Percentiles rank a stretch among this genome's conserved stretches.
phyloP scores from a whole-genome alignment of 2,888 invertebrate genomes.

The Hirtodrosophila alboralis region DNA sequence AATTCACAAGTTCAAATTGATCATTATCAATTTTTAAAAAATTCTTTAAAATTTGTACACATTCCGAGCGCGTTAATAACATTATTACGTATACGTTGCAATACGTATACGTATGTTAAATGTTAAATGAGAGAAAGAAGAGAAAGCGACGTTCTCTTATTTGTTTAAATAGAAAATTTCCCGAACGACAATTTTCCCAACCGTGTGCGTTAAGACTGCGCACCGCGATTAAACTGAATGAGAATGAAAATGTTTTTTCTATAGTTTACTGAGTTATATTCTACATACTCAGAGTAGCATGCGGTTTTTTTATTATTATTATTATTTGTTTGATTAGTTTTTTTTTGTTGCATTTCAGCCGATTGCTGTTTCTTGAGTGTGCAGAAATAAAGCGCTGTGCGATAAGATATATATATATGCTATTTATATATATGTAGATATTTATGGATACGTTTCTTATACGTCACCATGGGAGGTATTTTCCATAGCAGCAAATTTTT shows the following conservation, averaged over 20 bases:
- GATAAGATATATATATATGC: slow-evolving; percentile 27
- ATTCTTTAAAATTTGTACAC: slow-evolving; percentile 61
- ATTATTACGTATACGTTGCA: slow-evolving; percentile 45
- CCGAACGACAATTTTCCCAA: slow-evolving; percentile 32
- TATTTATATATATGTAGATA: slow-evolving; percentile 1
- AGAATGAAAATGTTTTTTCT: slow-evolving; percentile 26
- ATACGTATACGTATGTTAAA: background rate
- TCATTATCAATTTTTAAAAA: slow-evolving; percentile 9
- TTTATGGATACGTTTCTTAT: slow-evolving; percentile 9
- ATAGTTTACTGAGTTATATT: slow-evolving; percentile 37
- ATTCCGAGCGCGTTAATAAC: slow-evolving; percentile 62
- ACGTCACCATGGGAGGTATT: too few species aligned
- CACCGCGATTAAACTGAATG: slow-evolving; percentile 51
- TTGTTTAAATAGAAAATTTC: too few species aligned
- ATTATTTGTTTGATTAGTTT: slow-evolving; percentile 14
- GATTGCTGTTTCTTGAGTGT: slow-evolving; percentile 1
- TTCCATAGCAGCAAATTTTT: slow-evolving; percentile 1
- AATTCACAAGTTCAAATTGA: slow-evolving; percentile 42
- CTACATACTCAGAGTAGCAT: slow-evolving; percentile 21
- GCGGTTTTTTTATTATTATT: too few species aligned
- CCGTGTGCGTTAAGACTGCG: slow-evolving; percentile 37
- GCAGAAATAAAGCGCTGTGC: slow-evolving; percentile 5
- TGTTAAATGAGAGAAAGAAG: too few species aligned
- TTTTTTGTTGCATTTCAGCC: slow-evolving; percentile 19
- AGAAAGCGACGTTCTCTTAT: too few species aligned